These are phyloP conservation scores for Formica selysi DNA, from an alignment of 1,140 invertebrate genomes.

Conservation along the genomic window DNA sequence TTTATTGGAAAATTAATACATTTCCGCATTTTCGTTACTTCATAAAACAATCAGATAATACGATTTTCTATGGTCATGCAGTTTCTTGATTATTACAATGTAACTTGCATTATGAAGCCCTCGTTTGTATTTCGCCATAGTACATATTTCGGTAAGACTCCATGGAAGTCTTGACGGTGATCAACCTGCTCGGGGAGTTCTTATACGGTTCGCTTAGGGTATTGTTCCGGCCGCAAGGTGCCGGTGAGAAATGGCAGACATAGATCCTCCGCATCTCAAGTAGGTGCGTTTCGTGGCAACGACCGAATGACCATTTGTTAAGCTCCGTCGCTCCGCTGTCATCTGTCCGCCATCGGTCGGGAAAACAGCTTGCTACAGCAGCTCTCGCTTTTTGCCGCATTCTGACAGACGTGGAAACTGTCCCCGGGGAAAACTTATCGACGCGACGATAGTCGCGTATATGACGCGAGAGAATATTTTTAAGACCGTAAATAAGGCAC, in stretches of 20 bases:
- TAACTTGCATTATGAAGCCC: background rate
- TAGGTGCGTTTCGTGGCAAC: conserved; percentile 73
- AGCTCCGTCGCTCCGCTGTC: conserved; percentile 72
- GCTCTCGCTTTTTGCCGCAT: conserved; percentile 63
- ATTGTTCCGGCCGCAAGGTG: conserved; percentile 78
- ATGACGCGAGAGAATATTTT: conserved; percentile 9
- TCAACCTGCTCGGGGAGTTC: conserved; percentile 77
- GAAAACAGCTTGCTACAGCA: conserved; percentile 70
- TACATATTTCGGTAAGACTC: conserved; percentile 55
- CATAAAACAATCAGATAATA: background rate
- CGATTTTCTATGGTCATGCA: background rate
- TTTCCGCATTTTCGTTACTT: background rate
- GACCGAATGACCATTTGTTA: conserved; percentile 80
- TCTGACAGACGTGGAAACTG: conserved; percentile 50
- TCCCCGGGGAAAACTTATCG: conserved; percentile 62
- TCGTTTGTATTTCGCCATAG: conserved; percentile 19
- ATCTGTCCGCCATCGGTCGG: conserved; percentile 72
- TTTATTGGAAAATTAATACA: background rate
- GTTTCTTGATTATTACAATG: conserved; percentile 42
- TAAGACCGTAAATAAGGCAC: conserved; percentile 4
- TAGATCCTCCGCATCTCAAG: conserved; percentile 82
- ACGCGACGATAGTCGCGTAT: conserved; percentile 38
- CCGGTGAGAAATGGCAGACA: conserved; percentile 82
- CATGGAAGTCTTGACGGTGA: conserved; percentile 77
- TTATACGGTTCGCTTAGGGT: conserved; percentile 71